A percentile compares a stretch with the other conserved stretches of the same genome.
These are phyloP conservation scores for Micromussa lordhowensis DNA, from an alignment of 92 coral and sea anemone species.

Conservation along the genomic window DNA sequence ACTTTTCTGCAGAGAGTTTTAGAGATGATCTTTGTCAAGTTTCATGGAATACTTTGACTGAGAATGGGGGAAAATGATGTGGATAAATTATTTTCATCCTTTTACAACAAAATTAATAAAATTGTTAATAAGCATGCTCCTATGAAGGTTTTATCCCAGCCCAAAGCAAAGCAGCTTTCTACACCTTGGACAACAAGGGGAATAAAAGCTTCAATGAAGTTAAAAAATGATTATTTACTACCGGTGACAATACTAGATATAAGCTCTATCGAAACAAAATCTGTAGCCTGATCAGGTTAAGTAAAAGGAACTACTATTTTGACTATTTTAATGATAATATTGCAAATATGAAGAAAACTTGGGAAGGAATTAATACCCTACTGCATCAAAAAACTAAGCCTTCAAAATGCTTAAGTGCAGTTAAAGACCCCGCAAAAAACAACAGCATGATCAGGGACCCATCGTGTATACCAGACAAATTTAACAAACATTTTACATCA, in stretches of 20 bases:
- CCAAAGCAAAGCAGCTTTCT: constrained; percentile 51
- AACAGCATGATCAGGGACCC: too few relatives aligned
- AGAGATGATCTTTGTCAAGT: constrained; percentile 18
- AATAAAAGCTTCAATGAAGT: constrained; percentile 25
- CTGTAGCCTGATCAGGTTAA: constrained; percentile 33
- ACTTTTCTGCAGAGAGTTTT: constrained; percentile 22
- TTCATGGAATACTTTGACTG: background rate
- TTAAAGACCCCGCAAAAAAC: too few relatives aligned
- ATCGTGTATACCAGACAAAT: too few relatives aligned
- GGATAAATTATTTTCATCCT: constrained; percentile 40
- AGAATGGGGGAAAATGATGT: constrained; percentile 34
- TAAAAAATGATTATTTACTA: constrained; percentile 36
- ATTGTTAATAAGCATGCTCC: constrained; percentile 61
- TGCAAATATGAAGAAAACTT: constrained; percentile 22
- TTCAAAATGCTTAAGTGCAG: too few relatives aligned
- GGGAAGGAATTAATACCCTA: constrained; percentile 7
- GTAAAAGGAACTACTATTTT: constrained; percentile 25
- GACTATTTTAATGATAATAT: constrained; percentile 16
- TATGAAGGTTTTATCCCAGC: constrained; percentile 27
- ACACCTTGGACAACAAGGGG: constrained; percentile 63
- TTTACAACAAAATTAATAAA: too few relatives aligned
- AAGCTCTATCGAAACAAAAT: constrained; percentile 54
- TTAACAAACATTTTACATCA: too few relatives aligned
- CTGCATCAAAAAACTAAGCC: background rate
- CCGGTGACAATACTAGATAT: constrained; percentile 52